phyloP scores from a whole-genome alignment of 92 coral and sea anemone species.

The Zoanthus sociatus region DNA sequence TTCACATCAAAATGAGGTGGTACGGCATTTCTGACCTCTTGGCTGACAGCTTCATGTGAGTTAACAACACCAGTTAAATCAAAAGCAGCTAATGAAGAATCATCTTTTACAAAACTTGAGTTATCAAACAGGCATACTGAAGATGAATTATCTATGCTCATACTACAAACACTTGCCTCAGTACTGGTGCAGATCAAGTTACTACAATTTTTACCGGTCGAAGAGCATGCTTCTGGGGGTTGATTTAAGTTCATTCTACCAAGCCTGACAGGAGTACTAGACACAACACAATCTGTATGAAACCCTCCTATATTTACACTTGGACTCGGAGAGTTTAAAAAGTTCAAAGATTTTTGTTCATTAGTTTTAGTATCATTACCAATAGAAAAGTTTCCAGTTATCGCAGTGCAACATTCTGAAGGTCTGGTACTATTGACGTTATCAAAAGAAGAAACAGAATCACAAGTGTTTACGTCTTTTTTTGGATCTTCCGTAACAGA shows the following conservation, averaged over 20 bases:
- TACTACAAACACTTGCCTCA: neutral
- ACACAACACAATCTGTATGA: neutral
- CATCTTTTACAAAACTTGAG: conserved; percentile 73
- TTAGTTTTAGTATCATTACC: neutral
- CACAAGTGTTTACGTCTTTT: neutral
- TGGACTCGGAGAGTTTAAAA: neutral
- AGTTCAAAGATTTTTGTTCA: neutral
- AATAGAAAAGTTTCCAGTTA: conserved; percentile 7
- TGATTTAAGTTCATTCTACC: neutral
- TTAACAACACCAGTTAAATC: conserved; percentile 74
- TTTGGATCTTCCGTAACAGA: neutral
- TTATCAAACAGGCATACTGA: conserved; percentile 32
- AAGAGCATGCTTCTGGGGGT: neutral
- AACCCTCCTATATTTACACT: neutral
- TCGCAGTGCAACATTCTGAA: neutral
- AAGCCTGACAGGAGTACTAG: conserved; percentile 35
- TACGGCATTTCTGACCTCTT: neutral
- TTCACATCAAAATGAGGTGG: neutral
- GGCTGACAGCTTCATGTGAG: conserved; percentile 53
- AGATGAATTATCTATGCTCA: conserved; percentile 12
- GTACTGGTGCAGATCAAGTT: neutral
- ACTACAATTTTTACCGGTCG: neutral
- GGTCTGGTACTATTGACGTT: neutral
- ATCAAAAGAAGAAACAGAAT: neutral
- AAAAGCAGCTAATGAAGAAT: conserved; percentile 77